Conservation (phyloP, 1,140 invertebrate genomes). For the Drosophila nikananu region DNA sequence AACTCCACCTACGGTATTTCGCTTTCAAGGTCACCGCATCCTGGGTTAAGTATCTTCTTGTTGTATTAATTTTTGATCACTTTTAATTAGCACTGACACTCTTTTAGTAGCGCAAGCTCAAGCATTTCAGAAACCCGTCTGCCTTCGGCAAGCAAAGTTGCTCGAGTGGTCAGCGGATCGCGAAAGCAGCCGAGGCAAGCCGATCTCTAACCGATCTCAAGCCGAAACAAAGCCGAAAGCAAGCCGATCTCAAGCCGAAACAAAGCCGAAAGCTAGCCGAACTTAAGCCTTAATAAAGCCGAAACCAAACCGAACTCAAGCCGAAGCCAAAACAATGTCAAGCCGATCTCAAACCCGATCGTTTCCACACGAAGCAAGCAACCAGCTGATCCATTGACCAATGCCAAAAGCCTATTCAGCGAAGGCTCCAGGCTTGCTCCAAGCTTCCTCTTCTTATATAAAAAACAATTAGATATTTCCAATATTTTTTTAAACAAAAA, state of each 20-base stretch:
- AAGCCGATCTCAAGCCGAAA: slow-evolving; percentile 12
- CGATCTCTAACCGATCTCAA: neutral
- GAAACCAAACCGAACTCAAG: neutral
- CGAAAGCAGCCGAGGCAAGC: neutral
- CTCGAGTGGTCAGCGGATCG: slow-evolving; percentile 52
- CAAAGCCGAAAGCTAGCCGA: neutral
- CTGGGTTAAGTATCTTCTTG: neutral
- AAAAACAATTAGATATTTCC: neutral
- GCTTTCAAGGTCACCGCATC: slow-evolving; percentile 7
- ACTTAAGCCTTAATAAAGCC: neutral
- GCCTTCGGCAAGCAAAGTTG: slow-evolving; percentile 29
- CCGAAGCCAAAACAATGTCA: slow-evolving; percentile 11
- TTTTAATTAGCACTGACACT: neutral
- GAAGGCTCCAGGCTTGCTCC: neutral
- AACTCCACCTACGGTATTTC: slow-evolving; percentile 6
- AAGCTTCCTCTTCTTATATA: neutral
- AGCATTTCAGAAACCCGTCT: slow-evolving; percentile 41
- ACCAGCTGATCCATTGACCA: slow-evolving; percentile 1
- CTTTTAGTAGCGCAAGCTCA: neutral
- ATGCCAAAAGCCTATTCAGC: neutral
- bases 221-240: neutral
- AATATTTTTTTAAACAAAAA: neutral
- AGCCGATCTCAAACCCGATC: neutral
- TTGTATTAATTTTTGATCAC: neutral
- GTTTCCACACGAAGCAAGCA: neutral